Conservation (phyloP, 2,888 invertebrate species). For the Drosophila siamana region DNA sequence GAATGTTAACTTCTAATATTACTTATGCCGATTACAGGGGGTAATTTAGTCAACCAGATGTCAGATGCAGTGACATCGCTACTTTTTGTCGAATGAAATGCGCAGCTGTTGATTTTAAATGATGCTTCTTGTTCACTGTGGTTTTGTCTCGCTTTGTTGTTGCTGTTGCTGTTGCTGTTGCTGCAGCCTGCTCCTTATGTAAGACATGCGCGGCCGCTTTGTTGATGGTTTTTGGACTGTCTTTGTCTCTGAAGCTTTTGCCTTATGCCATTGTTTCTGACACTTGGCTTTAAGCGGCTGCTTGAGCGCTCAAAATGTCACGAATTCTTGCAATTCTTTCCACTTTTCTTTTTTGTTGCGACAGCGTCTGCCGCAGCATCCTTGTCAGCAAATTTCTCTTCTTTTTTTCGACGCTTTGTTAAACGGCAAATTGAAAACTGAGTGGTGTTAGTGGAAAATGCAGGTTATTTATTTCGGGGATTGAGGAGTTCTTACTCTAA, state of each 20-base stretch:
- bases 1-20: not conserved
- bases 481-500: not conserved
- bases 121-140: constrained; percentile 58
- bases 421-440: constrained; percentile 15
- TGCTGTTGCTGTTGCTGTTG: no score
- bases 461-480: constrained; percentile 1
- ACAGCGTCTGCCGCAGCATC: constrained; percentile 53
- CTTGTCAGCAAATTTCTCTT: constrained; percentile 53
- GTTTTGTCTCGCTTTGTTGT: constrained; percentile 46
- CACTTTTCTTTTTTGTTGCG: constrained; percentile 26
- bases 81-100: constrained; percentile 47
- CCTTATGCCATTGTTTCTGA: constrained; percentile 67
- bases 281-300: constrained; percentile 75
- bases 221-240: constrained; percentile 31
- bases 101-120: constrained; percentile 78
- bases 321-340: constrained; percentile 53
- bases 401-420: constrained; percentile 36
- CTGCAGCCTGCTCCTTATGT: constrained; percentile 17
- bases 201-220: constrained; percentile 34
- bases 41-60: not conserved
- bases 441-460: constrained; percentile 32
- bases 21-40: not conserved
- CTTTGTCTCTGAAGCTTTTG: constrained; percentile 49
- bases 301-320: constrained; percentile 72
- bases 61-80: constrained; percentile 28